Base-by-base conservation (phyloP, 2,888 invertebrate genomes). In the Stegana nigrithorax region DNA sequence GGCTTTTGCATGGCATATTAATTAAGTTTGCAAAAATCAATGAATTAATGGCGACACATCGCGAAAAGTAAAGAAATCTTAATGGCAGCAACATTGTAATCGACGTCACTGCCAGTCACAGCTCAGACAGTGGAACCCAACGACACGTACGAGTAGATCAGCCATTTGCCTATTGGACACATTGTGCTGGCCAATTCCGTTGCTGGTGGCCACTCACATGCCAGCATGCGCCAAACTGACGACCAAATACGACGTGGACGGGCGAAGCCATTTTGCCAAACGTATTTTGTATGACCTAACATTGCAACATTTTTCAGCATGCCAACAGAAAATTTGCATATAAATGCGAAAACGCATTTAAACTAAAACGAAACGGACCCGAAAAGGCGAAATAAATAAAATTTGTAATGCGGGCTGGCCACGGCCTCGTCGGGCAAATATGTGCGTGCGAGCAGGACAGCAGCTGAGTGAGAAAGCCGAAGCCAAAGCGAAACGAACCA, bases 291-390 rank as follows among this genome's bases (percentile, higher is more conserved):
- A 56, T 27, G 57, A n/a, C 57, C 65, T 67, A 64, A 60, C 67
- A 75, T 65, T 72, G 75, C 77, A 67, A 77, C 71, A 77, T 77
- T 73, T 75, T 72, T 63, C 27, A 25, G 70, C 78, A 75, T 78
- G 76, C 78, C 74, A 78, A 70, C 78, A 67, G 67, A 64, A 75
- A 76, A 76, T 76, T 76, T 72, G 76, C 76, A 76, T 78, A 76
- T 76, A 72, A 78, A 76, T 76, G 76, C 67, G 78, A 78, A 76
- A 78, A 74, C 74, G 75, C 76, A 78, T 78, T 78, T 73, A 67
- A 71, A 75, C 75, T 75, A 73, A 77, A 74, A 71, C 73, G 69
- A 71, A 67, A 68, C n/a, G n/a, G n/a, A n/a, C n/a, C 60, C 53
- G 61, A 63, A 27, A 53, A 53, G 27, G 23, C 26, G 25, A 58